phyloP scores from a whole-genome alignment of 2,113 vertebrate species.

The Saimiri boliviensis region DNA sequence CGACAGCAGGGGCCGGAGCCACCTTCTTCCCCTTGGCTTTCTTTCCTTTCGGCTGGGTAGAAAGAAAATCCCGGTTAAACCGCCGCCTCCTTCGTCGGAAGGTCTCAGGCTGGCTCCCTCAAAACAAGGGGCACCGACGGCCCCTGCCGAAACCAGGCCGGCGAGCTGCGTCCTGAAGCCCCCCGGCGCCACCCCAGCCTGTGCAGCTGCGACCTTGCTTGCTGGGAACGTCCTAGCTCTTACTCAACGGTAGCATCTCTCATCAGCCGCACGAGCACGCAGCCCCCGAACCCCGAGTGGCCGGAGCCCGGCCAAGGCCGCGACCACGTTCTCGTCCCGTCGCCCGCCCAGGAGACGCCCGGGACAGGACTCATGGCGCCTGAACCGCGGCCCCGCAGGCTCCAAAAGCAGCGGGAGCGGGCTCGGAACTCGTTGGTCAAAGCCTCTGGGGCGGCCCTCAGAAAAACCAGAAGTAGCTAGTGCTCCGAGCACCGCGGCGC shows the following conservation, averaged over 20 bases:
- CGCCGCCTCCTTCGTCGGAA: fast-evolving
- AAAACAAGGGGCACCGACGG: background rate
- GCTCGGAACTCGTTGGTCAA: fast-evolving
- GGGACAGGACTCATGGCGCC: too few species aligned
- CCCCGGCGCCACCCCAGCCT: too few species aligned
- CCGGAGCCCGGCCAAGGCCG: background rate
- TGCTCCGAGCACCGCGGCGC: background rate
- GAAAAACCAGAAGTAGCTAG: too few species aligned
- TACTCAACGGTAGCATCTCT: too few species aligned
- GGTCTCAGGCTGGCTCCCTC: fast-evolving
- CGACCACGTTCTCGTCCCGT: background rate
- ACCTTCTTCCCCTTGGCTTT: constrained; percentile 99
- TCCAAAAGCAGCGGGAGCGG: fast-evolving
- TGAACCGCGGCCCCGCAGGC: fast-evolving
- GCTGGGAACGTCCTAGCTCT: background rate
- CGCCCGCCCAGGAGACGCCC: background rate
- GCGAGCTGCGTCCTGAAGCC: background rate
- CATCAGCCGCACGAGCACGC: background rate
- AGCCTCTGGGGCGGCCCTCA: background rate
- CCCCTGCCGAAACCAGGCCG: background rate
- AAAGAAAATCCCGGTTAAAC: fast-evolving
- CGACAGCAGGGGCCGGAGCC: constrained; percentile 97
- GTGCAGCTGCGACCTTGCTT: too few species aligned
- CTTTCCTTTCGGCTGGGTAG: constrained; percentile 94
- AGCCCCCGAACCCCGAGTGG: too few species aligned